Evolutionary conservation across 2,888 invertebrate species (phyloP).

Genomic region (Drosophila nigricruria): DNA sequence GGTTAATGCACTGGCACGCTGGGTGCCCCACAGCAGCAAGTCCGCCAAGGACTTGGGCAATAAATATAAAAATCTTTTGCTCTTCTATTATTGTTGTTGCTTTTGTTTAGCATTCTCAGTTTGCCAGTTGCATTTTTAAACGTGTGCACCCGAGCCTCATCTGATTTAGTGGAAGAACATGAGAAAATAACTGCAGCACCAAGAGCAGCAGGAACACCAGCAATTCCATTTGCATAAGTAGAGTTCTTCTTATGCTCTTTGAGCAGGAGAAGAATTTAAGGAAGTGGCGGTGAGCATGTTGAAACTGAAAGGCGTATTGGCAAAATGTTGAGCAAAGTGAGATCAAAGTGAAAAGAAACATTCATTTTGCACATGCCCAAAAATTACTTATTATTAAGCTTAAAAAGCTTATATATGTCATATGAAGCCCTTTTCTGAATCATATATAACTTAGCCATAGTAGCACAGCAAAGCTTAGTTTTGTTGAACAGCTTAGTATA

Average conservation of each 20-base stretch:
- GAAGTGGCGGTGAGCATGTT: neutral
- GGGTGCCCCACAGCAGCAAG: slow-evolving; percentile 16
- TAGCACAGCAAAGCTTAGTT: neutral
- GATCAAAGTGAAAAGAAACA: neutral
- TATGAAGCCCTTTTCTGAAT: neutral
- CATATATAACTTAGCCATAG: neutral
- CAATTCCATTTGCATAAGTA: slow-evolving; percentile 17
- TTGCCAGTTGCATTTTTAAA: slow-evolving; percentile 40
- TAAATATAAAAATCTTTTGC: slow-evolving; percentile 78
- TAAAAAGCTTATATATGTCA: too few relatives aligned
- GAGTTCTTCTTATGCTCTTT: slow-evolving; percentile 5
- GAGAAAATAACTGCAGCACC: slow-evolving; percentile 10
- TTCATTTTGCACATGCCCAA: too few relatives aligned
- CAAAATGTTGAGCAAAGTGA: neutral
- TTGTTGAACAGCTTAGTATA: neutral
- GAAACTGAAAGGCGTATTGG: neutral
- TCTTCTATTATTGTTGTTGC: slow-evolving; percentile 52
- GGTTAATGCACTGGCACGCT: slow-evolving; percentile 74
- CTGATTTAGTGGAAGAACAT: slow-evolving; percentile 31
- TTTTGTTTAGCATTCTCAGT: slow-evolving; percentile 49
- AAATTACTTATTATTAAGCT: neutral
- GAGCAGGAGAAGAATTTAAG: neutral
- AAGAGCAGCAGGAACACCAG: neutral
- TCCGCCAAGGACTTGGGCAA: slow-evolving; percentile 63
- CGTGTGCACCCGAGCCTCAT: slow-evolving; percentile 23